These are phyloP conservation scores for Guaruba guarouba DNA, from an alignment of 2,113 vertebrate genomes.

Conservation along the genomic window DNA sequence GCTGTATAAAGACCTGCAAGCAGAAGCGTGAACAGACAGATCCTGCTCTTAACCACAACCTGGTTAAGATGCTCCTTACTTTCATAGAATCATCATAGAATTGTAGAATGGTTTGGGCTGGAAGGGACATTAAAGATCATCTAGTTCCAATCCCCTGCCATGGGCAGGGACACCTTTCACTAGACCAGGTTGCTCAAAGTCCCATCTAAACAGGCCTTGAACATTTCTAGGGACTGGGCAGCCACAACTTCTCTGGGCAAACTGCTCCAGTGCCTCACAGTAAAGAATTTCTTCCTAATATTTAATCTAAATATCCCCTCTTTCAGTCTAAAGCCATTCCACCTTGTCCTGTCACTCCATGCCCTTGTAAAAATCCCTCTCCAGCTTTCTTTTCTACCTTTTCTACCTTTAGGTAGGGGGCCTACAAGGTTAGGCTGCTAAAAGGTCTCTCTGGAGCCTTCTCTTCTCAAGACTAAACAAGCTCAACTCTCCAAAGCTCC, in stretches of 20 bases:
- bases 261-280: not conserved
- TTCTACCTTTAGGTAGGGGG: not conserved
- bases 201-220: not conserved
- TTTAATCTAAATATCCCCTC: not conserved
- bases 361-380: not conserved
- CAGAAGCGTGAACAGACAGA: not conserved
- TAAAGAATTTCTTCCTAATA: not conserved
- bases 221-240: not conserved
- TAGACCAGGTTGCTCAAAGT: not conserved
- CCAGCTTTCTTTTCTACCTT: not conserved
- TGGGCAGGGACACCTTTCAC: not conserved
- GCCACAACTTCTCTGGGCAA: not conserved
- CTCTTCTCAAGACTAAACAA: not conserved
- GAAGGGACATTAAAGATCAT: not conserved
- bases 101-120: not conserved
- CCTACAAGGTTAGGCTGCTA: not conserved
- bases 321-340: not conserved
- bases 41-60: not conserved
- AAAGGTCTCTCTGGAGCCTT: not conserved
- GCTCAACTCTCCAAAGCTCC: not conserved
- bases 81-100: not conserved
- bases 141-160: not conserved
- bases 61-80: not conserved
- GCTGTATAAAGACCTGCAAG: not conserved
- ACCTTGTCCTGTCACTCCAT: not conserved